Evolutionary conservation across 2,888 invertebrate species (phyloP).

Genomic region (Drosophila mimica): DNA sequence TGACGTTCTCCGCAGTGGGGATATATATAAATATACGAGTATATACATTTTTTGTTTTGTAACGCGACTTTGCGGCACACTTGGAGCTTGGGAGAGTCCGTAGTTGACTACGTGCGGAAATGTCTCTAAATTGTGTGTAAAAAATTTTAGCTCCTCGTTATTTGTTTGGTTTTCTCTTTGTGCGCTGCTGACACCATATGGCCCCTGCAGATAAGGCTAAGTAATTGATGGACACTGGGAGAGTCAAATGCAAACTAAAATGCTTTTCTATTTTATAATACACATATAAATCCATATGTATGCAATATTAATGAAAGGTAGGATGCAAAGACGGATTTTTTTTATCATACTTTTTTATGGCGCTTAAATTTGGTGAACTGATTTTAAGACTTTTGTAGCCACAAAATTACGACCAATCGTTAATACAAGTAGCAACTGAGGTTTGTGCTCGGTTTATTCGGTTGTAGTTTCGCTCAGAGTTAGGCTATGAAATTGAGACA

Average conservation of each 20-base stretch:
- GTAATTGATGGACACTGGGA: slow-evolving; percentile 71
- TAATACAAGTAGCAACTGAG: slow-evolving; percentile 20
- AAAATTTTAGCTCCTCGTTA: slow-evolving; percentile 64
- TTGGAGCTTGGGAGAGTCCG: slow-evolving; percentile 50
- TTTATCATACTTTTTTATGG: background rate
- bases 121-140: slow-evolving; percentile 80
- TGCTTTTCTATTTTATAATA: slow-evolving; percentile 25
- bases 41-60: slow-evolving; percentile 42
- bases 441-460: background rate
- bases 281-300: slow-evolving; percentile 26
- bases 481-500: slow-evolving; percentile 68
- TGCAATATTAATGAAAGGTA: slow-evolving; percentile 20
- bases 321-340: background rate
- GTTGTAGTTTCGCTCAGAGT: slow-evolving; percentile 26
- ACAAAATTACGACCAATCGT: slow-evolving; percentile 19
- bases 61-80: slow-evolving; percentile 48
- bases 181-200: slow-evolving; percentile 69
- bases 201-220: slow-evolving; percentile 71
- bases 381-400: slow-evolving; percentile 8
- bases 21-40: slow-evolving; percentile 24
- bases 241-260: slow-evolving; percentile 55
- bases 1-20: slow-evolving; percentile 62
- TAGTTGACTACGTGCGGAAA: slow-evolving; percentile 73
- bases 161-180: slow-evolving; percentile 44
- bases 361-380: slow-evolving; percentile 2